These are phyloP conservation scores for Macropus fuliginosus DNA, from an alignment of 2,797 vertebrate species.

Conservation along the genomic window DNA sequence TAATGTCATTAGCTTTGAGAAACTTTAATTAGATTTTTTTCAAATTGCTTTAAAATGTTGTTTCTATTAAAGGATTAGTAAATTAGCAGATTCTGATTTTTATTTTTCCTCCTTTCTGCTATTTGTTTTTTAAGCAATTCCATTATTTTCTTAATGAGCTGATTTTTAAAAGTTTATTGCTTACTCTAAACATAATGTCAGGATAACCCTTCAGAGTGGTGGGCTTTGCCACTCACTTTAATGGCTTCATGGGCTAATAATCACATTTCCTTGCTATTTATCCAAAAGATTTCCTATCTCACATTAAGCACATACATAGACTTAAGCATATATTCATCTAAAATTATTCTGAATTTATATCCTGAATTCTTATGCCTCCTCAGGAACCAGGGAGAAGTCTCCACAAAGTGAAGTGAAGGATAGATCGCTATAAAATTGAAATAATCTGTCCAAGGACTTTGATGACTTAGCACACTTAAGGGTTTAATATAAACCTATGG, in stretches of 20 bases:
- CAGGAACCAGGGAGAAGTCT: not conserved
- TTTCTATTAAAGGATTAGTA: not conserved
- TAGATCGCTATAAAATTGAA: not conserved
- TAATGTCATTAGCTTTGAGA: not conserved
- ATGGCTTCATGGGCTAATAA: not conserved
- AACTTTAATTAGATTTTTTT: not conserved
- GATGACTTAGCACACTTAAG: not conserved
- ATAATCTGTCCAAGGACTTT: conserved; percentile 16
- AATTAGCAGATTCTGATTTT: not conserved
- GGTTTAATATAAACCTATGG: not conserved
- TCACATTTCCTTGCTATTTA: not conserved
- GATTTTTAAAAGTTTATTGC: not conserved
- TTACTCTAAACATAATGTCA: not conserved
- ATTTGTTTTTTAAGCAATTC: not conserved
- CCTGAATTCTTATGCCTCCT: conserved; percentile 22
- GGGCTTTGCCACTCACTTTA: not conserved
- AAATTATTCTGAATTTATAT: conserved; percentile 34
- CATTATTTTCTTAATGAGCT: not conserved
- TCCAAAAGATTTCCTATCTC: not conserved
- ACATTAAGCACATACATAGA: not conserved
- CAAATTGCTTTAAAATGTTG: not conserved
- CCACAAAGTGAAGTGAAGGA: conserved; percentile 13
- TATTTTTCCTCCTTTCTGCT: not conserved
- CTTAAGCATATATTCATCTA: conserved; percentile 6
- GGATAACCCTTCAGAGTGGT: not conserved